phyloP scores from a whole-genome alignment of 2,113 vertebrate species.

The Neolamprologus cancellatus region DNA sequence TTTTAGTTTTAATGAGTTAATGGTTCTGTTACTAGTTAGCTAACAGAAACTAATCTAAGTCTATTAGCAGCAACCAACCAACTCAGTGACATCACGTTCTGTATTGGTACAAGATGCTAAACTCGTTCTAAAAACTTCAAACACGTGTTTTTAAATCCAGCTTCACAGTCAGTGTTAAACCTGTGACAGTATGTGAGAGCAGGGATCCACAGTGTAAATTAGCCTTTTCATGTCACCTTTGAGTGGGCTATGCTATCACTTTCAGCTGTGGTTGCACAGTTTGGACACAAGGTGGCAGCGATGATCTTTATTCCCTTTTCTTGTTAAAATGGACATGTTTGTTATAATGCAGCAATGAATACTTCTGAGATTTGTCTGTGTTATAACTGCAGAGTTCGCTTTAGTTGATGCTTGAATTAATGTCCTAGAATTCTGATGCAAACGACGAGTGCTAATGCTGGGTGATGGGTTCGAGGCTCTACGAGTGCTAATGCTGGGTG shows the following conservation, averaged over 20 bases:
- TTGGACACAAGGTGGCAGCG: background rate
- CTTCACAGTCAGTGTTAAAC: background rate
- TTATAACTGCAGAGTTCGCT: background rate
- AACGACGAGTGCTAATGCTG: background rate
- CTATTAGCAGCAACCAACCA: background rate
- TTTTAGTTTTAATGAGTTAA: background rate
- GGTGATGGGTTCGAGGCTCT: background rate
- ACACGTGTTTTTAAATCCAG: accelerated
- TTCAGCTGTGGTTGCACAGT: background rate
- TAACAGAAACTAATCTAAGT: background rate
- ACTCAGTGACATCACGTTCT: background rate
- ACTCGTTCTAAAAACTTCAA: background rate
- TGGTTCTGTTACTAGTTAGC: background rate
- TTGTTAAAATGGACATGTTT: background rate
- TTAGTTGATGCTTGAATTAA: background rate
- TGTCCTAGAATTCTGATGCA: accelerated
- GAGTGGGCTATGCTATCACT: background rate
- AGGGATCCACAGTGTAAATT: background rate
- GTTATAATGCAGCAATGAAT: background rate
- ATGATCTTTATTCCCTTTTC: background rate
- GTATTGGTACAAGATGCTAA: background rate
- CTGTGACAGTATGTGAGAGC: background rate
- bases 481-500: background rate
- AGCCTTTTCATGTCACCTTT: background rate
- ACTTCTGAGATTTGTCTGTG: accelerated